Conservation (phyloP, 2,888 invertebrate genomes). For the Nasonovia ribisnigri region DNA sequence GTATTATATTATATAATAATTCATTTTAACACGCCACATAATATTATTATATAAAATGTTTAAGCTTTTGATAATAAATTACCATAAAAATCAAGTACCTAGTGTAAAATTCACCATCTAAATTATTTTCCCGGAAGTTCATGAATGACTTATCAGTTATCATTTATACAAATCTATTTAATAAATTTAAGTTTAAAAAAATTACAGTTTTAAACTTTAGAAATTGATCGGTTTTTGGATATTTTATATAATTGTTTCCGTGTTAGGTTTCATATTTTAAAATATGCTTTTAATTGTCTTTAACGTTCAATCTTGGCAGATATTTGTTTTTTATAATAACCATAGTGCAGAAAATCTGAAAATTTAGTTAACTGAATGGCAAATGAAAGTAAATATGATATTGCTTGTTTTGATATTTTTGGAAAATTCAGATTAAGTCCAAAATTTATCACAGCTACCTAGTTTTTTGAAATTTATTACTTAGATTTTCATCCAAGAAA, state of each 20-base stretch:
- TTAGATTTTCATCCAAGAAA: background rate
- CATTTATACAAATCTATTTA: background rate
- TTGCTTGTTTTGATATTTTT: too few relatives aligned
- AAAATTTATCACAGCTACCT: background rate
- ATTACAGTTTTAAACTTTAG: background rate
- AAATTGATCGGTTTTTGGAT: background rate
- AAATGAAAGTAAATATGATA: background rate
- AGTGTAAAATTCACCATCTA: background rate
- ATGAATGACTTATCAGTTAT: background rate
- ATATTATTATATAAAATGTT: background rate
- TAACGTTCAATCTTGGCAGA: background rate
- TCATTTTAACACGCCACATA: background rate
- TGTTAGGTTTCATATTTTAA: background rate
- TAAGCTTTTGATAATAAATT: background rate
- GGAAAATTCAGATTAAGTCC: background rate
- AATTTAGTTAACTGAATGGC: too few relatives aligned
- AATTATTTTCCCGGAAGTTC: background rate
- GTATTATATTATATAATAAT: background rate
- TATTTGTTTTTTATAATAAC: background rate
- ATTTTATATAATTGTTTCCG: background rate
- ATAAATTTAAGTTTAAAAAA: background rate
- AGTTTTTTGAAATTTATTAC: background rate
- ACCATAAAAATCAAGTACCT: background rate
- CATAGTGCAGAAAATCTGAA: too few relatives aligned
- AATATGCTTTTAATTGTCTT: background rate